Percentiles rank a stretch among this genome's conserved stretches.
These are phyloP conservation scores for Ciconia maguari DNA, from an alignment of 2,113 vertebrate genomes.

Conservation along the genomic window DNA sequence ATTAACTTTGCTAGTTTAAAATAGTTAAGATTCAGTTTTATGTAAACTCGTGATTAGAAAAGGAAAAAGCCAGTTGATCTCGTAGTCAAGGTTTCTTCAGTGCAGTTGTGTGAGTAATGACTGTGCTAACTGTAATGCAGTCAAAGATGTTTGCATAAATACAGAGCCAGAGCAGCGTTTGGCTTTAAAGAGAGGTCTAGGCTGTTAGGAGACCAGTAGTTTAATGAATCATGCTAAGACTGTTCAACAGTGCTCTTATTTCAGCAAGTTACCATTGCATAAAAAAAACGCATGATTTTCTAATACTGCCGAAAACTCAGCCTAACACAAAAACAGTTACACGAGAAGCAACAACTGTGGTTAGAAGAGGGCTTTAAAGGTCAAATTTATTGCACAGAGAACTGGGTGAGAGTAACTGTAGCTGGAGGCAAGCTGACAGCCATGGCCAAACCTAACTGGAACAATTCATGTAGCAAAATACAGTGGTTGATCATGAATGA, in stretches of 20 bases:
- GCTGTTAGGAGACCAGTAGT: conserved; percentile 41
- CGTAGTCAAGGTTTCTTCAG: conserved; percentile 5
- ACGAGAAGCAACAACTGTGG: neutral
- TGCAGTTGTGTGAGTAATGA: conserved; percentile 7
- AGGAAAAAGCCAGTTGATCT: neutral
- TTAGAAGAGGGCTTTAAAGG: conserved; percentile 39
- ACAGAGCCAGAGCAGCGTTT: conserved; percentile 35
- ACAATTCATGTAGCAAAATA: neutral
- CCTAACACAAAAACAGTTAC: conserved; percentile 5
- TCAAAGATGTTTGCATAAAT: conserved; percentile 54
- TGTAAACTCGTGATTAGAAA: neutral
- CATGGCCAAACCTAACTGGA: neutral
- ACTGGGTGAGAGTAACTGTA: conserved; percentile 19
- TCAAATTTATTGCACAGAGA: conserved; percentile 12
- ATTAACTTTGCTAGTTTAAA: conserved; percentile 41
- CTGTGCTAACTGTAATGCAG: conserved; percentile 36
- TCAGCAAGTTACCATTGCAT: neutral
- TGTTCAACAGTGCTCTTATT: conserved; percentile 11
- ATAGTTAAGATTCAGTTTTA: neutral
- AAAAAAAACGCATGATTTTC: neutral
- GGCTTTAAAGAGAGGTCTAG: conserved; percentile 38
- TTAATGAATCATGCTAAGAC: conserved; percentile 25
- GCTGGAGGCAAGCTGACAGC: neutral
- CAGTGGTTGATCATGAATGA: neutral
- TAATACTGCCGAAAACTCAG: neutral